Conservation (phyloP, 2,888 invertebrate species). For the Cartodere bifasciata region DNA sequence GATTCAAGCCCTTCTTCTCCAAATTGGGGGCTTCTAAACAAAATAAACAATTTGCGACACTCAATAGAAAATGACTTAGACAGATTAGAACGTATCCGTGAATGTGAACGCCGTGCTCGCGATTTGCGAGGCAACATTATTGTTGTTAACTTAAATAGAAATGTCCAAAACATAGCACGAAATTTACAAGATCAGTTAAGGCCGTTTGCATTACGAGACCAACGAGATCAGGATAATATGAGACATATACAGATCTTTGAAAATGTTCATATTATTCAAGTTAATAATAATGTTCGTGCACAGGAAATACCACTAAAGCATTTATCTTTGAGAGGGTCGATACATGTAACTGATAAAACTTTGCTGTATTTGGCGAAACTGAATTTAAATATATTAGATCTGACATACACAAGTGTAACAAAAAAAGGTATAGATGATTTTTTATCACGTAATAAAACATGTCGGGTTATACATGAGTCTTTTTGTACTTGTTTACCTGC, state of each 20-base stretch:
- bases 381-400: constrained; percentile 41
- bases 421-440: constrained; percentile 47
- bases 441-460: constrained; percentile 44
- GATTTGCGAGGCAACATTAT: too few species aligned
- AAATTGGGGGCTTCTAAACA: too few species aligned
- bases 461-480: constrained; percentile 36
- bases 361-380: constrained; percentile 22
- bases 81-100: too few species aligned
- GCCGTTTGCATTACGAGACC: background rate
- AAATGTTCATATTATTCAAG: too few species aligned
- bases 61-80: too few species aligned
- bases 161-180: too few species aligned
- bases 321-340: constrained; percentile 27
- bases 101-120: too few species aligned
- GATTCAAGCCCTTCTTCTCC: too few species aligned
- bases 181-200: too few species aligned
- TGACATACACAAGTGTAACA: constrained; percentile 54
- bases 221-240: constrained; percentile 4
- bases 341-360: constrained; percentile 22
- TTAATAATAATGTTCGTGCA: too few species aligned
- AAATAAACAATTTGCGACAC: too few species aligned
- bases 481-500: constrained; percentile 27
- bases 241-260: constrained; percentile 1
- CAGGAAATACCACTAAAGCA: constrained; percentile 17
- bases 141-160: too few species aligned